Base-by-base conservation (phyloP, 2,888 invertebrate species). In the Fragum whitleyi region DNA sequence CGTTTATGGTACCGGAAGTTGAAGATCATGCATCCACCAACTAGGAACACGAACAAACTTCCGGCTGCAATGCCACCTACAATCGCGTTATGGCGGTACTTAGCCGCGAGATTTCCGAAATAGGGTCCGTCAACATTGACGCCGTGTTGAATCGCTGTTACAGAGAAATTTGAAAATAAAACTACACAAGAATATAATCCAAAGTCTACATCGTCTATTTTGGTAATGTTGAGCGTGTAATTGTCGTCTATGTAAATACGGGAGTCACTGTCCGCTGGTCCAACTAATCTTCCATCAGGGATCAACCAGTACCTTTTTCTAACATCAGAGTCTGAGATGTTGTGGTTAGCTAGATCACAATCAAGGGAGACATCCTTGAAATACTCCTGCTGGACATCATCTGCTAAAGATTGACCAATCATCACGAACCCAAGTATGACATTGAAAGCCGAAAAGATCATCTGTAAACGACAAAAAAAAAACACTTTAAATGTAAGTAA, bases 1-100 rank as follows among this genome's bases (percentile, higher is more conserved):
- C 76, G 57, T 9, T 75, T 81, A n/a, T 77, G 77, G 73, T 86
- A 90, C 32, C 90, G 83, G 69, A 85, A 87, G 29, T 90, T 85
- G 83, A 87, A 88, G 21, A 91, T 23, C 2, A 90, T 11, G 77
- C 91, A 90, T 9, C 77, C 73, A 9, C 86, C 84, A 1, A 83
- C 85, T 1, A 90, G 29, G 0, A 88, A 42, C 0, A 79, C 86
- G 67, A 91, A 83, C 74, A 91, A 73, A 29, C 76, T 72, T 14
- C 83, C 91, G 1, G 90, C 91, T 0, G 91, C 91, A 2, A 90
- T 89, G 6, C 89, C 91, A 9, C 91, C 91, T 47, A 89, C 72
- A 23, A 90, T 86, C n/a, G 90, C 90, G 42, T 89, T 90, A 5
- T 86, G 65, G 16, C 79, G 76, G 79, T 91, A 91, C n/a, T 85